Percentiles rank a stretch among this genome's conserved stretches.
phyloP scores from a whole-genome alignment of 1,140 invertebrate genomes.

The Muscidifurax raptorellus region DNA sequence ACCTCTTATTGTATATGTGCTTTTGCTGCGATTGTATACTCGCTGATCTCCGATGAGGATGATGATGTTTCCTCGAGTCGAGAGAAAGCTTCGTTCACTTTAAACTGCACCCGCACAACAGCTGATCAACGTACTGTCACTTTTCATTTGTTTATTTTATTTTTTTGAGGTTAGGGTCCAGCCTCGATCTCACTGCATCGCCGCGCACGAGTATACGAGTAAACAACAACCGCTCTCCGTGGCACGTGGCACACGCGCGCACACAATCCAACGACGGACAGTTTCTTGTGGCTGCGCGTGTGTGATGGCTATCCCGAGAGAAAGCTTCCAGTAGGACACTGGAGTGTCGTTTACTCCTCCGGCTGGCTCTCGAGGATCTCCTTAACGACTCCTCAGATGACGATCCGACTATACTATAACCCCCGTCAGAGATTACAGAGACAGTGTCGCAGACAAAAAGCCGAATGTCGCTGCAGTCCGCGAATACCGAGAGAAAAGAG shows the following conservation, averaged over 20 bases:
- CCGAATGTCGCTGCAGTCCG: neutral
- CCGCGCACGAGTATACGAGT: neutral
- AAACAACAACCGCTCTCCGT: neutral
- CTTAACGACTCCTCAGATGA: slow-evolving; percentile 14
- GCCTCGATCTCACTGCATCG: neutral
- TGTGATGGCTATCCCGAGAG: slow-evolving; percentile 22
- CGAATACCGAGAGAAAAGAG: neutral
- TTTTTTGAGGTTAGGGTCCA: neutral
- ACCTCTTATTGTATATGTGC: too few species aligned
- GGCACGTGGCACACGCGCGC: neutral
- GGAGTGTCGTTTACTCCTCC: slow-evolving; percentile 59
- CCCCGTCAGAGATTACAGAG: neutral
- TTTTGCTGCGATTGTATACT: neutral
- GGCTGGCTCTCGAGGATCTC: neutral
- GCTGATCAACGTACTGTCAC: neutral
- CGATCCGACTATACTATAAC: neutral
- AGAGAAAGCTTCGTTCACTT: neutral
- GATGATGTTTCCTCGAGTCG: too few species aligned
- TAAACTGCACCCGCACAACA: neutral
- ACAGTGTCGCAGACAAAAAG: neutral
- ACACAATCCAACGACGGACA: neutral
- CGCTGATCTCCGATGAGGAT: too few species aligned
- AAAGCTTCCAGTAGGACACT: slow-evolving; percentile 30
- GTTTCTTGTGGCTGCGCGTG: neutral
- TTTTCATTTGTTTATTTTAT: neutral